Evolutionary conservation across 2,888 invertebrate genomes (phyloP), one percentile per base, ranked within the genome.

Genomic region (Endotricha flammealis): DNA sequence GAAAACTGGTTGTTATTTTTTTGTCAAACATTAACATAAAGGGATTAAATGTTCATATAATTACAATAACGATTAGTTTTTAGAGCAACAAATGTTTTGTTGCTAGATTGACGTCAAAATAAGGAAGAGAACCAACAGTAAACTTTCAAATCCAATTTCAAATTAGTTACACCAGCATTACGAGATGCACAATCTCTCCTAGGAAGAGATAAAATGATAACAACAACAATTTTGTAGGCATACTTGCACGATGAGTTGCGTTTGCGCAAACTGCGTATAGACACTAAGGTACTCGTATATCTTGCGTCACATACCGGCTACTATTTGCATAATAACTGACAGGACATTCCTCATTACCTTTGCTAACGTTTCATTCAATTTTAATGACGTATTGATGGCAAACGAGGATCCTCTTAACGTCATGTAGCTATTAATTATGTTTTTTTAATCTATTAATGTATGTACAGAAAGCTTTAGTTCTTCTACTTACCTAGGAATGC

Each of bases 321-420:
- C 34, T 17, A 39, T 39, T 39, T 31, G 34, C 38, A 39, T 39
- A 38, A 34, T 34, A 39, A 39, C 38, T 30, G 34, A 34, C 35
- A 23, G 35, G 28, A 35, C 35, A 35, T 35, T 22, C 29, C 29
- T 35, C 29, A 23, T 35, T 35, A 23, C 22, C 27, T 27, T 12
- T 7, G 2, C 4, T 16, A 7, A 4, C 20, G 20, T 4, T 28
- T 29, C 29, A 29, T 35, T 35, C 35, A 10, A 17, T 12, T 25
- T 22, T 29, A 20, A 29, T 35, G 20, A 29, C 22, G 28, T 35
- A 22, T 29, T 17, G 12, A 2, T 4, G 8, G 25, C 2, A 17
- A 25, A 33, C 17, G 32, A 27, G 17, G 25, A 33, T 11, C 13
- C 16, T 27, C 10, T 14, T 33, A 24, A n/a, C n/a, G n/a, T n/a